These are phyloP conservation scores for Periophthalmus modestus DNA, from an alignment of 2,113 vertebrate species.

Conservation along the genomic window DNA sequence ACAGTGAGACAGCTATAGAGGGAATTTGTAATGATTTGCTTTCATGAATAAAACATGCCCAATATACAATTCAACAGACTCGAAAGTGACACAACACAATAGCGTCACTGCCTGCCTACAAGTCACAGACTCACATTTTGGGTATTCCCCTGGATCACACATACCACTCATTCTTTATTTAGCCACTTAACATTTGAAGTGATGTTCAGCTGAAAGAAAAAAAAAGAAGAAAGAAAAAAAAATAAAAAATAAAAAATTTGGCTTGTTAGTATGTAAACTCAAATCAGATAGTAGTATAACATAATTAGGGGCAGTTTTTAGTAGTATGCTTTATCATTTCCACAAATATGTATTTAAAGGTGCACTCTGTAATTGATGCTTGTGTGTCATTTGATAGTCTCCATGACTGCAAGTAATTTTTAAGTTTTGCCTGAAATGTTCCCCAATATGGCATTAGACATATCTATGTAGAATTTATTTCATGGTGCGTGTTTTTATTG, in stretches of 20 bases:
- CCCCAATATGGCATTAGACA: too few species aligned
- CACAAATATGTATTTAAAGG: not conserved
- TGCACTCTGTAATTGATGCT: too few species aligned
- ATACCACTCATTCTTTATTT: constrained; percentile 59
- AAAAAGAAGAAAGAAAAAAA: not conserved
- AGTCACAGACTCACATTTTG: constrained; percentile 57
- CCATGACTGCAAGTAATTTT: too few species aligned
- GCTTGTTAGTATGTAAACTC: constrained; percentile 22
- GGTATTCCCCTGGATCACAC: constrained; percentile 69
- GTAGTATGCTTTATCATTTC: not conserved
- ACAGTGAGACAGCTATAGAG: constrained; percentile 55
- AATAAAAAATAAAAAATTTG: too few species aligned
- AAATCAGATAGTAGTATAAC: constrained; percentile 11
- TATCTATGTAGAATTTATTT: too few species aligned
- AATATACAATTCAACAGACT: constrained; percentile 61
- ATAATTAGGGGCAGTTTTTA: not conserved
- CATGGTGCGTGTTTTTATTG: too few species aligned
- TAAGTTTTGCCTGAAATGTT: not conserved
- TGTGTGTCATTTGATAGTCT: too few species aligned
- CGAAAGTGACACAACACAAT: constrained; percentile 55
- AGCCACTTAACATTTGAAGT: constrained; percentile 51
- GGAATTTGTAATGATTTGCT: constrained; percentile 57
- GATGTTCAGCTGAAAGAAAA: constrained; percentile 21
- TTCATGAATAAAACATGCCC: constrained; percentile 66
- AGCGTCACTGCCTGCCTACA: constrained; percentile 52